Percentiles rank a stretch among this genome's conserved stretches.
Conservation (phyloP, 2,888 invertebrate genomes). For the Oscheius sp. region DNA sequence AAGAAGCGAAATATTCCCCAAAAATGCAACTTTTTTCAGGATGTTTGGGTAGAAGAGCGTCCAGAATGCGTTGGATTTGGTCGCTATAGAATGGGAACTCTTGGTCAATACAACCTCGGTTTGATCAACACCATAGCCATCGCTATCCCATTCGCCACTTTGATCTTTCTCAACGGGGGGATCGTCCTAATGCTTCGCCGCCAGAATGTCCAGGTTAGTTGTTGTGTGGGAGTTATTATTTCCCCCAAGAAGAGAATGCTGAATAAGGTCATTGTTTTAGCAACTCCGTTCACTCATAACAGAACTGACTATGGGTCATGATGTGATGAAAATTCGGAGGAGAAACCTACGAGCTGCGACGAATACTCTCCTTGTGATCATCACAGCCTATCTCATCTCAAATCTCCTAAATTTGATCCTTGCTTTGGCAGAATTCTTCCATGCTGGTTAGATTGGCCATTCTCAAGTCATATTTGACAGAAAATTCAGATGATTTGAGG, state of each 20-base stretch:
- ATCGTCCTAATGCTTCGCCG: conserved; percentile 66
- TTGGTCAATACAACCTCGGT: conserved; percentile 40
- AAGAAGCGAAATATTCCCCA: neutral
- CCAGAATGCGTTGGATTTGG: conserved; percentile 46
- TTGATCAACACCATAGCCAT: conserved; percentile 51
- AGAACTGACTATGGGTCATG: conserved; percentile 66
- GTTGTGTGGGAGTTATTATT: no score
- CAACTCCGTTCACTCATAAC: conserved; percentile 68
- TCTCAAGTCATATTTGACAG: neutral
- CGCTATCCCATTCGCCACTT: conserved; percentile 63
- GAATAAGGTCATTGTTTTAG: no score
- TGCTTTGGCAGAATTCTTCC: conserved; percentile 62
- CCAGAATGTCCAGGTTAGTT: conserved; percentile 63
- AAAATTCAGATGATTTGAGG: conserved; percentile 50
- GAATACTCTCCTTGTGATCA: conserved; percentile 64
- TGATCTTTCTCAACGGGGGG: conserved; percentile 68
- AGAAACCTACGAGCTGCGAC: conserved; percentile 60
- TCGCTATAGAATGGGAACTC: conserved; percentile 38
- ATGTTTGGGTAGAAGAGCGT: conserved; percentile 41
- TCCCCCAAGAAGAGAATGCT: no score
- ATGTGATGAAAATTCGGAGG: conserved; percentile 62
- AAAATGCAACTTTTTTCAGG: conserved; percentile 26
- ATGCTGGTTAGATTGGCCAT: conserved; percentile 51
- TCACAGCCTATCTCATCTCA: conserved; percentile 65
- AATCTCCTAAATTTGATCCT: conserved; percentile 63